These are phyloP conservation scores for Mirounga angustirostris DNA, from an alignment of 2,113 vertebrate genomes.

Conservation along the genomic window DNA sequence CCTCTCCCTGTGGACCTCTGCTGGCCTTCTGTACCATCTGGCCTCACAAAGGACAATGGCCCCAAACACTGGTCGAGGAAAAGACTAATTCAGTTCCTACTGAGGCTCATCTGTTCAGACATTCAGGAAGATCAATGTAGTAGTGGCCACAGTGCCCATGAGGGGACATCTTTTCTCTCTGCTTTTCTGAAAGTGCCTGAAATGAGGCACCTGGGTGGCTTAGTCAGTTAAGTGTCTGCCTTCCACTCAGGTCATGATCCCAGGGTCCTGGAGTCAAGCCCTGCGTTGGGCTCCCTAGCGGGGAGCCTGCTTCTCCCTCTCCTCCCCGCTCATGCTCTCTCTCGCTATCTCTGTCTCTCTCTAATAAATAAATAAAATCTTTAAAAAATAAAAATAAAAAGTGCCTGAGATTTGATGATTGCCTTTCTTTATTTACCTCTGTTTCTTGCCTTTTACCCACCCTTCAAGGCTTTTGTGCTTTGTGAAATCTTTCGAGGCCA, in stretches of 20 bases:
- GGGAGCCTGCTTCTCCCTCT: neutral
- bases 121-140: accelerated
- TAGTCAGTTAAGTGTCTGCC: neutral
- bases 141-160: accelerated
- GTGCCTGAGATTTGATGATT: neutral
- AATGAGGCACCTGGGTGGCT: neutral
- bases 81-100: neutral
- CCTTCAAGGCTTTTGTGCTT: neutral
- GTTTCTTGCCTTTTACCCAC: neutral
- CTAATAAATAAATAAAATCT: neutral
- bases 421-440: neutral
- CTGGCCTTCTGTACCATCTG: neutral
- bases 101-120: accelerated
- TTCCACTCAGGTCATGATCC: neutral
- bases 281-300: neutral
- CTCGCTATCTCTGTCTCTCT: neutral
- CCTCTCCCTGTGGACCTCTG: neutral
- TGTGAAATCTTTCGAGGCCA: neutral
- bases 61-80: neutral
- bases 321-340: neutral
- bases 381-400: neutral
- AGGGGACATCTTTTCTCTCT: neutral
- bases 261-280: neutral
- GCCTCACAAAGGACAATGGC: neutral
- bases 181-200: neutral